Base-by-base conservation (phyloP, 1,140 invertebrate species). In the Stegodyphus dumicola region DNA sequence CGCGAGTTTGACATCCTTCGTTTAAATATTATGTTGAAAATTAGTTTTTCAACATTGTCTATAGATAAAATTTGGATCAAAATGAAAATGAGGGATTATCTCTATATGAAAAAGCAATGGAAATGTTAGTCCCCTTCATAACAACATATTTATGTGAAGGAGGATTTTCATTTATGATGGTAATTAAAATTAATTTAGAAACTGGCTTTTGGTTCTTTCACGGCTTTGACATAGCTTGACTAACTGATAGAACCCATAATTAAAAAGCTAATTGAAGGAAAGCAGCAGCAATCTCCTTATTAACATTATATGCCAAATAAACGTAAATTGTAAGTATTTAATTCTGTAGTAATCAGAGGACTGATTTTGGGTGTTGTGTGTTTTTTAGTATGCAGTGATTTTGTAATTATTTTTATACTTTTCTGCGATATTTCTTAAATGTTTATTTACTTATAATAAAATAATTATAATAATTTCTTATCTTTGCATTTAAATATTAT, bases 1-100 rank as follows among this genome's bases (percentile, higher is more conserved):
- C n/a, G n/a, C n/a, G n/a, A n/a, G n/a, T n/a, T n/a, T n/a, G n/a
- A n/a, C n/a, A n/a, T n/a, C n/a, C n/a, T n/a, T n/a, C n/a, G n/a
- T n/a, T n/a, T n/a, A 73, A 9, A 52, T 60, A 75, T 17, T 33
- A 49, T 71, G 11, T 71, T 71, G 15, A 60, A 60, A 60, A 60
- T 5, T 15, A 60, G 15, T 60, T 51, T 18, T 70, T 70, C 67
- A 70, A 48, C 17, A 48, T 6, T 4, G 6, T 10, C 67, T 33
- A 11, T 11, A 70, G 48, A 70, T 70, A 70, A 70, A 70, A 17
- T 70, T 7, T 67, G 9, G 49, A 65, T 15, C 6, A 77, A 48
- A n/a, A 77, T 49, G 49, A 77, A 66, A 77, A 6, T 67, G n/a
- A 66, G 9, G 0, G 5, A 2, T 3, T 3, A 60, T 60, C 56